Percentiles rank a stretch among this genome's conserved stretches.
phyloP scores from a whole-genome alignment of 2,113 vertebrate genomes.

The Poecile atricapillus region DNA sequence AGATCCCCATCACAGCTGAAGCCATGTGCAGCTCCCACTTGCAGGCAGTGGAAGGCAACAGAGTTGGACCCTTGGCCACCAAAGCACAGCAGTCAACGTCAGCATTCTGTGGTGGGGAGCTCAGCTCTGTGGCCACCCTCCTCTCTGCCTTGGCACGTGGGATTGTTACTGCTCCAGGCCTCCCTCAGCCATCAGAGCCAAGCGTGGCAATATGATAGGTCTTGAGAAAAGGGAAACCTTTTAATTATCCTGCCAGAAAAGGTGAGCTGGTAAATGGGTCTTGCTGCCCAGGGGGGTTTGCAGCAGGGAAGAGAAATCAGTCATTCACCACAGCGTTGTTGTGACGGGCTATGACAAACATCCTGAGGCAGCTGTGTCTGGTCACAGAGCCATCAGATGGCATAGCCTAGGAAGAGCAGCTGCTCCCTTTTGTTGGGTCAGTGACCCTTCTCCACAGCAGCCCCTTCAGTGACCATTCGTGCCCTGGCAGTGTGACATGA shows the following conservation, averaged over 20 bases:
- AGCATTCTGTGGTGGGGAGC: not conserved
- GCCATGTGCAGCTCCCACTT: not conserved
- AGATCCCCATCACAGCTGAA: not conserved
- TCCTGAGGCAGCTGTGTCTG: not conserved
- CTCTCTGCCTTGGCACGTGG: not conserved
- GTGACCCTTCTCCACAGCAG: constrained; percentile 3
- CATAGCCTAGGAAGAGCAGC: not conserved
- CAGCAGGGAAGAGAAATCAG: not conserved
- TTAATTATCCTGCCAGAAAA: not conserved
- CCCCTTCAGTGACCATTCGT: not conserved
- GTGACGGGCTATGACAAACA: not conserved
- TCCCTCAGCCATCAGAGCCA: not conserved
- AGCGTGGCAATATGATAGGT: not conserved
- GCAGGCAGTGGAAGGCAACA: not conserved
- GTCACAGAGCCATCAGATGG: not conserved
- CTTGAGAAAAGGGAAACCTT: not conserved
- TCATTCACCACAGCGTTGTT: not conserved
- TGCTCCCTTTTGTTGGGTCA: constrained; percentile 2
- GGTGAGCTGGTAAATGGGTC: not conserved
- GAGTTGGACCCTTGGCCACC: not conserved
- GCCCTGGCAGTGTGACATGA: not conserved
- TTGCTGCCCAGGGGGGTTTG: not conserved
- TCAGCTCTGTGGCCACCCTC: not conserved
- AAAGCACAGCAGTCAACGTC: not conserved
- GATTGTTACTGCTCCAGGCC: not conserved